Percentiles rank a stretch among this genome's conserved stretches.
These are phyloP conservation scores for Metacarcinus magister DNA, from an alignment of 2,888 invertebrate species.

Conservation along the genomic window DNA sequence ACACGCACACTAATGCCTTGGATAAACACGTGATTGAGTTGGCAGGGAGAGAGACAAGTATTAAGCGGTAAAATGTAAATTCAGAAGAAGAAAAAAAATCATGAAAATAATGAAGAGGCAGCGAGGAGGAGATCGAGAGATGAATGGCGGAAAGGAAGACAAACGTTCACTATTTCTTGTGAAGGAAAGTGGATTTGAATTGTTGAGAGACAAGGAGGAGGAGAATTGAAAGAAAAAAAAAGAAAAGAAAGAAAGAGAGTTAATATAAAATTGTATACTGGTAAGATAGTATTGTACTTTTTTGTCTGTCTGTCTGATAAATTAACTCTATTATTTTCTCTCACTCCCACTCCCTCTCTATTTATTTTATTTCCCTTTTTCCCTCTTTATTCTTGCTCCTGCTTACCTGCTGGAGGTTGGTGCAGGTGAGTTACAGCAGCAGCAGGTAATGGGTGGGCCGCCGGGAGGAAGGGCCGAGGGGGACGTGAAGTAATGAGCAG, in stretches of 20 bases:
- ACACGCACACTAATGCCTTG: not conserved
- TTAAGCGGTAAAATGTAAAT: not conserved
- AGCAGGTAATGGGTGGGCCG: not conserved
- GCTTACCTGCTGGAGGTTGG: not conserved
- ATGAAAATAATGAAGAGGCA: not conserved
- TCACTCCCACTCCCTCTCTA: not conserved
- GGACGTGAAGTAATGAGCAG: constrained; percentile 26
- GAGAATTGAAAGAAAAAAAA: not conserved
- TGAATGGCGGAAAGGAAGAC: not conserved
- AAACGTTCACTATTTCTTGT: not conserved
- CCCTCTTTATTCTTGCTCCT: not conserved
- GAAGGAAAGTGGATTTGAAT: not conserved
- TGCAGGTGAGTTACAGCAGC: constrained; percentile 26
- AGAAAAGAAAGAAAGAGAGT: too few species aligned
- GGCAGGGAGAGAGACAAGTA: not conserved
- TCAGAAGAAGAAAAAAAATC: too few species aligned
- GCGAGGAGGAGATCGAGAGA: not conserved
- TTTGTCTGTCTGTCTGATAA: not conserved
- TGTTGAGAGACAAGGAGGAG: not conserved
- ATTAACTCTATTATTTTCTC: not conserved
- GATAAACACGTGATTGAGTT: not conserved
- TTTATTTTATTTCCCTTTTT: not conserved
- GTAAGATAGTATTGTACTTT: not conserved
- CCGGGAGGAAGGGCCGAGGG: not conserved
- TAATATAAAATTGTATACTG: not conserved